Evolutionary conservation across 2,888 invertebrate genomes (phyloP).

Genomic region (Nomada ruficornis): DNA sequence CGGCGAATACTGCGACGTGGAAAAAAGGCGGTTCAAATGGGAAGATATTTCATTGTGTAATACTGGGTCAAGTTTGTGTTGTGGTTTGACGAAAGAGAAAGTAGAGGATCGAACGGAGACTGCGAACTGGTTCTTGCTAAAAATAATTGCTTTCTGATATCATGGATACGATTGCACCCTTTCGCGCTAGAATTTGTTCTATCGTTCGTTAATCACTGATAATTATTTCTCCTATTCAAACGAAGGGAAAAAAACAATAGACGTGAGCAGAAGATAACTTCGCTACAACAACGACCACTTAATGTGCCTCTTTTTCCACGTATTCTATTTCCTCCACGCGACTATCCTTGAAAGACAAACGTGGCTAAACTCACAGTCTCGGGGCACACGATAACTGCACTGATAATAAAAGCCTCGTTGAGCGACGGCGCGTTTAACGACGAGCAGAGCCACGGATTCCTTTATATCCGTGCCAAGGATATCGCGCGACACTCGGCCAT

Average conservation of each 20-base stretch:
- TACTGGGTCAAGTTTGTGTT: neutral
- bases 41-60: neutral
- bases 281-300: too few relatives aligned
- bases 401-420: slow-evolving; percentile 64
- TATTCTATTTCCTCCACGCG: neutral
- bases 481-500: slow-evolving; percentile 55
- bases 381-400: slow-evolving; percentile 36
- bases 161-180: too few relatives aligned
- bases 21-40: too few relatives aligned
- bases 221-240: neutral
- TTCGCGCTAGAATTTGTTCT: too few relatives aligned
- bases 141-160: too few relatives aligned
- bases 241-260: neutral
- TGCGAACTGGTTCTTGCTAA: neutral
- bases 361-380: neutral
- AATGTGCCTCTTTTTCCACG: neutral
- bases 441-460: slow-evolving; percentile 53
- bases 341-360: slow-evolving; percentile 10
- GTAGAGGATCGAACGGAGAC: neutral
- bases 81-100: neutral
- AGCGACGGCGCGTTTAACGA: slow-evolving; percentile 63
- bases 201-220: too few relatives aligned
- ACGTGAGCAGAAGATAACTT: too few relatives aligned
- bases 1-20: too few relatives aligned
- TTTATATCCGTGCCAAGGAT: slow-evolving; percentile 79